Evolutionary conservation across 35 echinoderm and acorn worm species (phyloP), one percentile per base, ranked within the genome.

Genomic region (Acanthaster planci): DNA sequence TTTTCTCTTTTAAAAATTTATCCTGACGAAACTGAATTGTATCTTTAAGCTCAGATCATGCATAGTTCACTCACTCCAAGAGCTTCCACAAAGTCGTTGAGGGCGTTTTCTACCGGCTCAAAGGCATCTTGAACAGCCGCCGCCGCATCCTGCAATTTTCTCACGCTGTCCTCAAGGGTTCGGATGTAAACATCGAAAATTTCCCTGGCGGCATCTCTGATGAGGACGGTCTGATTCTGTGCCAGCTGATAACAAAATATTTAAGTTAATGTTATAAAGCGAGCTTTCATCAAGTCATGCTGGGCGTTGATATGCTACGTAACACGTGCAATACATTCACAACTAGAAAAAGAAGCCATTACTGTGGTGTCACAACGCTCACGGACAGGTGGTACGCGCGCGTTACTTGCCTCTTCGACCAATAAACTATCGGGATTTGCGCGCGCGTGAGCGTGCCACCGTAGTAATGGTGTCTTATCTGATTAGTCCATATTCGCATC

Each of bases 181-280:
- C 31, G 31, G 7, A 97, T 87, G 56, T 97, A 93, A 7, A 51
- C 79, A 60, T 97, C 87, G n/a, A 97, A 83, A 4, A 90, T 84
- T 26, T 81, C 38, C 50, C 82, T 76, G 7, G 90, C 84, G n/a
- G 90, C 90, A 36, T 92, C 52, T 60, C 87, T 85, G 8, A 97
- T 84, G 26, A 86, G 78, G 42, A 53, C 68, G 6, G 86, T 82
- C 42, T 90, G 87, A 64, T 92, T 92, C 57, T 86, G 68, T 16
- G 90, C 90, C 40, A 97, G 80, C 94, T 97, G 86, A 37, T 7
- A 37, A 40, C 18, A 34, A 51, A 38, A 44, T 29, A 26, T 7
- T 15, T 18, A 38, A 40, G 42, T 6, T 47, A 47, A 68, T 23
- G 4, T 4, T 68, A 68, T 68, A 17, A 35, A 7, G 4, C 5